Conservation (phyloP, 1,140 invertebrate species). For the Harpegnathos saltator region DNA sequence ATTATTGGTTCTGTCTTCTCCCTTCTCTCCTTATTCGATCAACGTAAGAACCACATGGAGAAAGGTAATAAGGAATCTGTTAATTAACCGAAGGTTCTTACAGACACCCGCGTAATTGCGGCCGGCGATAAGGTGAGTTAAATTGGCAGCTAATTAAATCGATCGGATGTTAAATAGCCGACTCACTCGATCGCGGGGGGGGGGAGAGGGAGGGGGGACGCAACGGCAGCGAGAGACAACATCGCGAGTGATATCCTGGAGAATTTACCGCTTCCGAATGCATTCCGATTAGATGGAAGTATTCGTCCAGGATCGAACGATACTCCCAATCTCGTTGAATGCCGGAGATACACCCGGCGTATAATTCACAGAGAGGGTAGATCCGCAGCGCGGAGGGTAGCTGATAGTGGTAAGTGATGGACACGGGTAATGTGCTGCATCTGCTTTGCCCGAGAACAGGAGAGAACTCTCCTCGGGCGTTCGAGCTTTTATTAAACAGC, state of each 20-base stretch:
- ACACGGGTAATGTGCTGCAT: conserved; percentile 84
- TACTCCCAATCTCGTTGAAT: conserved; percentile 72
- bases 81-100: too few relatives aligned
- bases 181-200: not conserved
- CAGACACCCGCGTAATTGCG: not conserved
- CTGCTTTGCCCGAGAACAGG: conserved; percentile 76
- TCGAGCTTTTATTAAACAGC: conserved; percentile 80
- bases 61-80: too few relatives aligned
- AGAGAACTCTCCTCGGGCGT: conserved; percentile 52
- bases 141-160: conserved; percentile 24
- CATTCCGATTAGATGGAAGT: conserved; percentile 48
- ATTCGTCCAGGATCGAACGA: conserved; percentile 54
- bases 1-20: too few relatives aligned
- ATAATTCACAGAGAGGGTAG: conserved; percentile 80
- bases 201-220: too few relatives aligned
- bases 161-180: conserved; percentile 24
- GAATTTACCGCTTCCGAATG: not conserved
- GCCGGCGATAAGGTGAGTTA: not conserved
- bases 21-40: too few relatives aligned
- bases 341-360: conserved; percentile 70
- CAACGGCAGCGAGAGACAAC: too few relatives aligned
- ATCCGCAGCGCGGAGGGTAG: conserved; percentile 51
- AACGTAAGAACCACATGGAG: too few relatives aligned
- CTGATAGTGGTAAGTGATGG: conserved; percentile 85
- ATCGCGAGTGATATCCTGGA: not conserved